Evolutionary conservation across 2,888 invertebrate species (phyloP).

Genomic region (Scrobipalpa atriplicella): DNA sequence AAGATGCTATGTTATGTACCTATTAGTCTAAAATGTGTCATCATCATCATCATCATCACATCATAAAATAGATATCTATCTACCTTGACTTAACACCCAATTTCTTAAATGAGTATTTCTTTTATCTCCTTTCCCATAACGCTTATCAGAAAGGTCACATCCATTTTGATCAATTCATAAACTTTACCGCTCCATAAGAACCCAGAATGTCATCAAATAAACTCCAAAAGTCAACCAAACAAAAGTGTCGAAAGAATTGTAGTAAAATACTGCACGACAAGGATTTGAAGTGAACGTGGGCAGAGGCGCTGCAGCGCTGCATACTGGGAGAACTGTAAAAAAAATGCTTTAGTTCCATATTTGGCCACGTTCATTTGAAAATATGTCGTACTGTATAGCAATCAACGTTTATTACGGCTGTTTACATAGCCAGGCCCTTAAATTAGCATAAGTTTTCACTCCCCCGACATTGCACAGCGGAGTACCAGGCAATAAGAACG

Average conservation of each 20-base stretch:
- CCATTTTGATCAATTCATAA: not conserved
- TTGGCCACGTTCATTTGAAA: not conserved
- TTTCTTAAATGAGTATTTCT: too few relatives aligned
- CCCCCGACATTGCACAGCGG: conserved; percentile 11
- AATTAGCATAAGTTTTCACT: conserved; percentile 13
- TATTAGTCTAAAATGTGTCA: too few relatives aligned
- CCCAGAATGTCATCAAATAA: conserved; percentile 1
- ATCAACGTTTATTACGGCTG: not conserved
- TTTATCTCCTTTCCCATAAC: not conserved
- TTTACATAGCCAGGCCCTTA: conserved; percentile 2
- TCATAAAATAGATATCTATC: too few relatives aligned
- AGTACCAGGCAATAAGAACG: not conserved
- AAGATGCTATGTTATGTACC: too few relatives aligned
- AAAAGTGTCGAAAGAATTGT: not conserved
- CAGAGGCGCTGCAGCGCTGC: too few relatives aligned
- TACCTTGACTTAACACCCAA: too few relatives aligned
- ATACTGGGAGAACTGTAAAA: too few relatives aligned
- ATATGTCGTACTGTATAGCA: not conserved
- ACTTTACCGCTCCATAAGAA: not conserved
- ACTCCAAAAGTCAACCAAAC: conserved; percentile 5
- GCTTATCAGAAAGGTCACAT: not conserved
- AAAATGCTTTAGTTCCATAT: too few relatives aligned
- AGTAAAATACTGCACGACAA: too few relatives aligned
- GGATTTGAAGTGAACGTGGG: too few relatives aligned
- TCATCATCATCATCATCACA: too few relatives aligned